Evolutionary conservation across 2,797 vertebrate species (phyloP).

Genomic region (Arctocebus calabarensis): DNA sequence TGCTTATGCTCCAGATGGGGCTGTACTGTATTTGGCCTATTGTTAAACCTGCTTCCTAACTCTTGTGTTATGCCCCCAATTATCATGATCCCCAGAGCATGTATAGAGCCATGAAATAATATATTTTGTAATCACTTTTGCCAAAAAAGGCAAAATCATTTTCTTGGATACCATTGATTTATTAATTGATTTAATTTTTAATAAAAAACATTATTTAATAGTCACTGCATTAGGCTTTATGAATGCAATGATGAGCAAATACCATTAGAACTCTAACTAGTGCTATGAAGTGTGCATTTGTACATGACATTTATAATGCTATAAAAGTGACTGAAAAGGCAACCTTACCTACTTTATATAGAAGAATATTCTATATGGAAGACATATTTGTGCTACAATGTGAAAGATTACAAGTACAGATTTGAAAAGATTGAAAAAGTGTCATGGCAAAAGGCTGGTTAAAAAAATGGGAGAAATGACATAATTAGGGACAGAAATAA

Average conservation of each 20-base stretch:
- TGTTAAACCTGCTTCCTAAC: not conserved
- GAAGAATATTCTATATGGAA: not conserved
- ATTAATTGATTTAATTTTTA: constrained; percentile 28
- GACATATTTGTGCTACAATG: not conserved
- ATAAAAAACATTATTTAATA: not conserved
- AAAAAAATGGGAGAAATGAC: not conserved
- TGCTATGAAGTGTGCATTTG: not conserved
- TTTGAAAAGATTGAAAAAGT: not conserved
- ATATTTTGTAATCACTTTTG: not conserved
- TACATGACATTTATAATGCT: not conserved
- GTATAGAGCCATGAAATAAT: not conserved
- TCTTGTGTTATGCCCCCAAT: not conserved
- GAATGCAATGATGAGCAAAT: not conserved
- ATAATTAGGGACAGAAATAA: not conserved
- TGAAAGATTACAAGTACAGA: not conserved
- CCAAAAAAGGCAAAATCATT: constrained; percentile 4
- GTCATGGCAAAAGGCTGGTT: not conserved
- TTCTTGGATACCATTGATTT: not conserved
- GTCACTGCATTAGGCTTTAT: not conserved
- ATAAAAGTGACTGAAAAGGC: not conserved
- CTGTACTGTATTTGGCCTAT: not conserved
- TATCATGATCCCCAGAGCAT: not conserved
- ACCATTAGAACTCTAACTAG: not conserved
- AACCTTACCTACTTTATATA: not conserved
- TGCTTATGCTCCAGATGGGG: not conserved